These are phyloP conservation scores for Aphrophora alni DNA, from an alignment of 2,888 invertebrate genomes.

Conservation along the genomic window DNA sequence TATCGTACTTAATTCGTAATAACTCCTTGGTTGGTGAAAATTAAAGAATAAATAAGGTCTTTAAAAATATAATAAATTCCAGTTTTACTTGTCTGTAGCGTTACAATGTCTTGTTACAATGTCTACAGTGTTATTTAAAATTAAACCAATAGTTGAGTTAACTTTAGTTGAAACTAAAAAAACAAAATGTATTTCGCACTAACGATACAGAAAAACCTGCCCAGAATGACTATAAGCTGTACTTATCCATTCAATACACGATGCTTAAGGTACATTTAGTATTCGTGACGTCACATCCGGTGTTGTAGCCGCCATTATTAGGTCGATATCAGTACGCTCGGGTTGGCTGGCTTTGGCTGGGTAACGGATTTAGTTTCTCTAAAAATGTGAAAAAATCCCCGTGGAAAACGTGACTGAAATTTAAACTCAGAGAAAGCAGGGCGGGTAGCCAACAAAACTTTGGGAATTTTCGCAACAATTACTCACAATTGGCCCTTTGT, in stretches of 20 bases:
- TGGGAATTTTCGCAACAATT: neutral
- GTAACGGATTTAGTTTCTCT: neutral
- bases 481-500: neutral
- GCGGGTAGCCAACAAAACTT: neutral
- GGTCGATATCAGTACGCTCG: neutral
- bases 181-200: neutral
- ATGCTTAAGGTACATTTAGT: neutral
- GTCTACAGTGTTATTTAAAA: too few species aligned
- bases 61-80: too few species aligned
- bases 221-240: neutral
- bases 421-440: neutral
- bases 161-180: neutral
- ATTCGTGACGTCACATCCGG: constrained; percentile 3
- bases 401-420: neutral
- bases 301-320: neutral
- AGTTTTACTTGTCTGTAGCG: too few species aligned
- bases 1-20: too few species aligned
- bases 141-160: too few species aligned
- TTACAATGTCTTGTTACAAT: too few species aligned
- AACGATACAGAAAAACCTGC: neutral
- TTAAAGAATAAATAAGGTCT: too few species aligned
- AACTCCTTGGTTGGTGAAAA: too few species aligned
- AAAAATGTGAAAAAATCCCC: neutral
- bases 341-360: neutral
- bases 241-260: neutral